Conservation (phyloP, 2,113 vertebrate genomes). For the Tauraco erythrolophus region DNA sequence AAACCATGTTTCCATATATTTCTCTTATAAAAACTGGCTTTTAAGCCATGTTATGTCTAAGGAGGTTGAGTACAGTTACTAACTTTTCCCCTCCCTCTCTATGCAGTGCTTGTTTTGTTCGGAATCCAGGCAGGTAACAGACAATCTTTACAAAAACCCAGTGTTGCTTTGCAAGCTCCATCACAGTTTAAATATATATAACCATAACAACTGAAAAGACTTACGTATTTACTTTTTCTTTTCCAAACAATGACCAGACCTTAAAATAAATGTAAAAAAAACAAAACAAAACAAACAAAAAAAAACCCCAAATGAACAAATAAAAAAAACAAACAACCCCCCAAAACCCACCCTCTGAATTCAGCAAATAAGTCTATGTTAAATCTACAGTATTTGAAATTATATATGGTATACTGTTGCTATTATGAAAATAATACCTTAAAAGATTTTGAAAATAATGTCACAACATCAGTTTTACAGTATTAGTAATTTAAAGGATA, state of each 20-base stretch:
- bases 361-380: background rate
- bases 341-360: background rate
- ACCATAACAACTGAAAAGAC: background rate
- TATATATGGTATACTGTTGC: background rate
- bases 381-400: background rate
- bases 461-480: background rate
- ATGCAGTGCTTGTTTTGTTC: conserved; percentile 14
- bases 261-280: background rate
- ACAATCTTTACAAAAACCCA: conserved; percentile 33
- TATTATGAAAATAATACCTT: conserved; percentile 27
- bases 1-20: conserved; percentile 63
- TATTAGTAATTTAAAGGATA: conserved; percentile 30
- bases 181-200: background rate
- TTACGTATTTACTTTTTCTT: background rate
- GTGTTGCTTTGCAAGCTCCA: background rate
- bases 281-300: background rate
- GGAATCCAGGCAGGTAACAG: conserved; percentile 60
- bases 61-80: background rate
- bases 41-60: conserved; percentile 55
- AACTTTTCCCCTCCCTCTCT: conserved; percentile 30
- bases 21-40: conserved; percentile 62
- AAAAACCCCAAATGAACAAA: background rate
- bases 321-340: background rate
- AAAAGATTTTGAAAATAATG: background rate
- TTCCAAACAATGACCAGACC: background rate